Percentiles rank a stretch among this genome's conserved stretches.
Conservation (phyloP, 2,113 vertebrate genomes). For the Podarcis muralis region DNA sequence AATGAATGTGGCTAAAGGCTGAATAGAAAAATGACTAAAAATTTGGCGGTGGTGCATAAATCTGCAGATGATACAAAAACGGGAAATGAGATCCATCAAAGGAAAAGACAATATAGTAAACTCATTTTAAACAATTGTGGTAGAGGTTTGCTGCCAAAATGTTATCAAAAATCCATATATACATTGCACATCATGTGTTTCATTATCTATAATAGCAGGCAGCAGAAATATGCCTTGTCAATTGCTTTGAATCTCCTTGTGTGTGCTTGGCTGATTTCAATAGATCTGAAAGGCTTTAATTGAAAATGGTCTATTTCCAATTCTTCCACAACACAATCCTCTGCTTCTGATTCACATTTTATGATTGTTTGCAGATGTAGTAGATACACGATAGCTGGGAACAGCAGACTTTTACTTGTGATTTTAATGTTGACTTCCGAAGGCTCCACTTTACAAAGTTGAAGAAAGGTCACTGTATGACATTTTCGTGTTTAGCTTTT, state of each 20-base stretch:
- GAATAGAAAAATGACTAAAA: not conserved
- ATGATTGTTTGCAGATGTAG: constrained; percentile 64
- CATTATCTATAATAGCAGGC: not conserved
- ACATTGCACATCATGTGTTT: not conserved
- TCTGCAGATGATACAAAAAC: not conserved
- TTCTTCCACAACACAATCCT: constrained; percentile 13
- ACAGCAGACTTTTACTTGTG: constrained; percentile 32
- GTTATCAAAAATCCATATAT: not conserved
- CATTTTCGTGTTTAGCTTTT: constrained; percentile 57
- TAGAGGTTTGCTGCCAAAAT: not conserved
- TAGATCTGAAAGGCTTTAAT: not conserved
- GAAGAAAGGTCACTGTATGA: constrained; percentile 33
- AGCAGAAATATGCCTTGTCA: not conserved
- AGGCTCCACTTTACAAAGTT: constrained; percentile 45
- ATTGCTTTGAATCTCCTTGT: not conserved
- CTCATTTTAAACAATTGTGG: not conserved
- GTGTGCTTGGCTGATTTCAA: constrained; percentile 5
- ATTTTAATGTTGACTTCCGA: constrained; percentile 33
- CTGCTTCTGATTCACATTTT: constrained; percentile 61
- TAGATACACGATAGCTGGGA: constrained; percentile 30
- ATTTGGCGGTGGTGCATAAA: not conserved
- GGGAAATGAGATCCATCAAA: not conserved
- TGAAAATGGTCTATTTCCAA: constrained; percentile 30
- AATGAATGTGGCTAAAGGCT: not conserved
- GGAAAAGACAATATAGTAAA: not conserved